Evolutionary conservation across 1,140 invertebrate genomes (phyloP), one percentile per base, ranked within the genome.

Genomic region (Pseudomyrmex sp.): DNA sequence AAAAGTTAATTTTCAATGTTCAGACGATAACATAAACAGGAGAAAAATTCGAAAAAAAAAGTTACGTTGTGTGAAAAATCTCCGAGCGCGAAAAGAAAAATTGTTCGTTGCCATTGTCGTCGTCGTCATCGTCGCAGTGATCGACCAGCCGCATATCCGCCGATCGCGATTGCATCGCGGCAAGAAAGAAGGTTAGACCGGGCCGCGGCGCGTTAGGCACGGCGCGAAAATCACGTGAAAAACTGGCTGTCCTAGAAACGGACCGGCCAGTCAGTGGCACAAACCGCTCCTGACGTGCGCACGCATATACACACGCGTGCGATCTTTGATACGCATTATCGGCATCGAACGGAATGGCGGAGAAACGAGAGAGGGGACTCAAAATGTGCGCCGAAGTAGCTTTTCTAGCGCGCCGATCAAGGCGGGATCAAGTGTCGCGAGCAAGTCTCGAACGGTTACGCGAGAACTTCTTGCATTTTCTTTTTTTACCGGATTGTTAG

Each of bases 211-310:
- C 85, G 90, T 90, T 92, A 88, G 88, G 89, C 90, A 85, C 86
- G 85, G 84, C 90, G 91, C 88, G 88, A 89, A 92, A 92, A 92
- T 92, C 91, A 88, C 85, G 56, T 91, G 91, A 92, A 92, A 92
- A 92, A 92, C 91, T 92, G 84, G 92, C 88, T 92, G 91, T 91
- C 91, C 91, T 92, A 92, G 92, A 92, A 92, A 92, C 86, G 63
- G 63, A 87, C 86, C 83, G 80, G 85, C 91, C 88, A 91, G 90
- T 91, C 90, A 90, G 90, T 92, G 90, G 90, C 90, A 90, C 91
- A 89, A 92, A 92, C 89, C 86, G 82, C 86, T 87, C 74, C 54
- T 77, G 82, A 84, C 76, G 70, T 74, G 52, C 61, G 52, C 54
- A 46, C 74, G 50, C 48, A 74, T 54, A 35, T 35, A 35, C 35